Conservation (phyloP, 2,113 vertebrate species). For the Nannobrachium achirus region DNA sequence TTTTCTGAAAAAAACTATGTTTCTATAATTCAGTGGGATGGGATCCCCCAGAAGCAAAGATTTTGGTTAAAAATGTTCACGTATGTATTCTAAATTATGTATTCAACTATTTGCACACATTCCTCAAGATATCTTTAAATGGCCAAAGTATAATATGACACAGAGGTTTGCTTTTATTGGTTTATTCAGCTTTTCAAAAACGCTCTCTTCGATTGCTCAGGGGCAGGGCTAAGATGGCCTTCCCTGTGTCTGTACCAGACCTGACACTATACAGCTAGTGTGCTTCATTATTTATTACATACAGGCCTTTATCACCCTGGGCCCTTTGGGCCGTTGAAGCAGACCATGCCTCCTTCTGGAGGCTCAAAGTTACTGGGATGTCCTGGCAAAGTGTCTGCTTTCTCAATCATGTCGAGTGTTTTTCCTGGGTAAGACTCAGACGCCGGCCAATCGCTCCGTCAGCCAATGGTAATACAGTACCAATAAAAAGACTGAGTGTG, state of each 20-base stretch:
- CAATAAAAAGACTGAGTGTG: slow-evolving; percentile 67
- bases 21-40: too few relatives aligned
- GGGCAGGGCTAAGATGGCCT: slow-evolving; percentile 6
- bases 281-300: slow-evolving; percentile 37
- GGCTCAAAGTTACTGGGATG: slow-evolving; percentile 38
- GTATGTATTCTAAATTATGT: too few relatives aligned
- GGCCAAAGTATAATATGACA: too few relatives aligned
- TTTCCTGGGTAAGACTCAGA: slow-evolving; percentile 67
- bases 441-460: slow-evolving; percentile 38
- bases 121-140: too few relatives aligned
- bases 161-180: slow-evolving; percentile 13
- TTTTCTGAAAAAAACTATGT: too few relatives aligned
- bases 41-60: too few relatives aligned
- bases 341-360: slow-evolving; percentile 31
- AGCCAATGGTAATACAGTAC: slow-evolving; percentile 57
- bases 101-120: too few relatives aligned
- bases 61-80: slow-evolving; percentile 1
- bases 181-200: slow-evolving; percentile 27
- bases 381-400: slow-evolving; percentile 59
- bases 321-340: slow-evolving; percentile 34
- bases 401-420: slow-evolving; percentile 76
- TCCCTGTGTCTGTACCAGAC: slow-evolving; percentile 27
- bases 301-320: slow-evolving; percentile 10
- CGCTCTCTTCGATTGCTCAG: slow-evolving; percentile 12
- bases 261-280: slow-evolving; percentile 40